Conservation (phyloP, 2,797 vertebrate genomes). For the Xerus rutilus region DNA sequence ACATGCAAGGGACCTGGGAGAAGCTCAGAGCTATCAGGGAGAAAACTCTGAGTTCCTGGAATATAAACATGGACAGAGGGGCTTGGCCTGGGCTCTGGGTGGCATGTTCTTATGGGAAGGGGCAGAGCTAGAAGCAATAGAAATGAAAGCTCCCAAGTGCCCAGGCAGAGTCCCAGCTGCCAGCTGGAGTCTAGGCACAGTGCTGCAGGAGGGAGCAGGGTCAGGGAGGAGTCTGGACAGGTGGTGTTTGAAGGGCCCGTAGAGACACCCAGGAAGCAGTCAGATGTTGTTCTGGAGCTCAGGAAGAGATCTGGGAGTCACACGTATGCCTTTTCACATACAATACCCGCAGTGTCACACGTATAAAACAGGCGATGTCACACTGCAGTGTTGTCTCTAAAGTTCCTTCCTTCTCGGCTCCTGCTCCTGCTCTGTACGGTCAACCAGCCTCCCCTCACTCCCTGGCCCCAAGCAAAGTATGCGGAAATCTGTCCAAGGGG, state of each 20-base stretch:
- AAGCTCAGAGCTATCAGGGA: accelerated
- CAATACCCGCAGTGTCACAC: not conserved
- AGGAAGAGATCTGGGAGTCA: not conserved
- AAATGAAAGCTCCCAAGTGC: not conserved
- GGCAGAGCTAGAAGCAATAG: not conserved
- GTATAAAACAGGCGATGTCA: accelerated
- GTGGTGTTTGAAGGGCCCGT: not conserved
- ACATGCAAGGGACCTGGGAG: too few relatives aligned
- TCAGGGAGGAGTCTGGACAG: not conserved
- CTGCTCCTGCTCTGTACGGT: not conserved
- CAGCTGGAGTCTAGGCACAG: not conserved
- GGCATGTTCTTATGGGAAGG: not conserved
- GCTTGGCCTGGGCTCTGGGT: too few relatives aligned
- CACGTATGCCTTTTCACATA: not conserved
- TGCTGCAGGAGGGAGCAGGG: not conserved
- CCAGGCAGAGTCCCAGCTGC: too few relatives aligned
- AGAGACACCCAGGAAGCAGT: not conserved
- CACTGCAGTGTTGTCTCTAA: accelerated
- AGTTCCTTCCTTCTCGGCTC: not conserved
- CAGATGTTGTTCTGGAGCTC: not conserved
- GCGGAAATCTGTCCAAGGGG: not conserved
- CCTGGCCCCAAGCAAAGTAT: not conserved
- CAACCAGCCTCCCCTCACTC: not conserved
- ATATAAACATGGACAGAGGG: not conserved
- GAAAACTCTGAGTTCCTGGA: not conserved